A percentile compares a stretch with the other conserved stretches of the same genome.
Evolutionary conservation across 2,113 vertebrate genomes (phyloP).

Genomic region (Onychostruthus taczanowskii): DNA sequence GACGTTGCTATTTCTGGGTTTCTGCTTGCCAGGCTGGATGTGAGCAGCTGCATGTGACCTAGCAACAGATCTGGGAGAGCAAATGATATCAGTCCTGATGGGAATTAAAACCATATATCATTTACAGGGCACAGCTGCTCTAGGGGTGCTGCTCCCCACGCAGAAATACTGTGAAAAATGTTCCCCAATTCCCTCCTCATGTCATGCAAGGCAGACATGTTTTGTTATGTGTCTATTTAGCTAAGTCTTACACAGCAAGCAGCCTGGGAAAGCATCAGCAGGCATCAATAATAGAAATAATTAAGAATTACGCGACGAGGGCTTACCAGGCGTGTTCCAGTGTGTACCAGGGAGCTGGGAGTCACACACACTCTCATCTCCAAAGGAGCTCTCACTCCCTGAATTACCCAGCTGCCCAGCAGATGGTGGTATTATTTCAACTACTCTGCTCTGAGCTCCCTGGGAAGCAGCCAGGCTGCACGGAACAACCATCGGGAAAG

Average conservation of each 20-base stretch:
- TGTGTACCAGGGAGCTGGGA: neutral
- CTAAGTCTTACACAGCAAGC: neutral
- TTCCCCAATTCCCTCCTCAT: neutral
- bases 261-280: neutral
- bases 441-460: neutral
- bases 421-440: slow-evolving; percentile 80
- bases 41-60: neutral
- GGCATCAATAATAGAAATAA: neutral
- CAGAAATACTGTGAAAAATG: neutral
- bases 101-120: neutral
- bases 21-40: neutral
- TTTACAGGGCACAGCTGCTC: neutral
- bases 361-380: rapidly evolving
- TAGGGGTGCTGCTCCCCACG: neutral
- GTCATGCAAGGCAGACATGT: neutral
- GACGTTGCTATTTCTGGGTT: neutral
- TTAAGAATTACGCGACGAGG: neutral
- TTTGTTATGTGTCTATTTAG: neutral
- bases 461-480: neutral
- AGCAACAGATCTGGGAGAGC: neutral
- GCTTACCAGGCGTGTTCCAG: neutral
- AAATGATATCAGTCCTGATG: neutral
- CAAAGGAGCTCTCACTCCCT: neutral
- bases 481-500: neutral
- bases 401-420: slow-evolving; percentile 53